phyloP scores from a whole-genome alignment of 2,797 vertebrate species.

The Ptychobarbus kaznakovi region DNA sequence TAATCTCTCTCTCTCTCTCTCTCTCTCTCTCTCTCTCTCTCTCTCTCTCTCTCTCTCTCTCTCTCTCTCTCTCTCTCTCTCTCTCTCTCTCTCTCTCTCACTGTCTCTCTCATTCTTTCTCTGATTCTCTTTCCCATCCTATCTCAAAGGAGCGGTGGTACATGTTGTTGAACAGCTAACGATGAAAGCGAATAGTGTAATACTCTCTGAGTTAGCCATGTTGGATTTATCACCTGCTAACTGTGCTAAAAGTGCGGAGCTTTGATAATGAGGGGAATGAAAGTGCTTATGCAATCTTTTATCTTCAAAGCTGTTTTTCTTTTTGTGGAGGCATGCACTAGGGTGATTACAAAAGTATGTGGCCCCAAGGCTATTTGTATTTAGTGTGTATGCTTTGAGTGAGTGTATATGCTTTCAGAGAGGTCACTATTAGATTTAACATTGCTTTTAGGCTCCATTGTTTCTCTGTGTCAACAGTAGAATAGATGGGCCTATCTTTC shows the following conservation, averaged over 20 bases:
- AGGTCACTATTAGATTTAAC: conserved; percentile 85
- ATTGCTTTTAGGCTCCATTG: conserved; percentile 78
- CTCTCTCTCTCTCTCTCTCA: conserved; percentile 49
- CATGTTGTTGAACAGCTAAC: conserved; percentile 73
- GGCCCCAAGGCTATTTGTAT: conserved; percentile 79
- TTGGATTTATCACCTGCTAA: conserved; percentile 72
- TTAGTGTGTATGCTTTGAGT: conserved; percentile 77
- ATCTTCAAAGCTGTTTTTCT: conserved; percentile 71
- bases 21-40: conserved; percentile 28
- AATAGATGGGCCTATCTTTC: conserved; percentile 76
- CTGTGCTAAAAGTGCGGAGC: conserved; percentile 68
- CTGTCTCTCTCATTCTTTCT: conserved; percentile 51
- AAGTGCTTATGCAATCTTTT: conserved; percentile 67
- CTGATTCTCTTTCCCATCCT: conserved; percentile 51
- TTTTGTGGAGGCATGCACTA: conserved; percentile 52
- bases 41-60: not conserved
- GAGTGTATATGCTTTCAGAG: conserved; percentile 77
- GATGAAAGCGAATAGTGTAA: conserved; percentile 69
- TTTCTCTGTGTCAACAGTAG: conserved; percentile 74
- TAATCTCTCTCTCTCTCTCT: not conserved
- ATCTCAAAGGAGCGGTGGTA: conserved; percentile 70
- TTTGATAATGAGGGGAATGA: conserved; percentile 69
- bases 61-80: conserved; percentile 4
- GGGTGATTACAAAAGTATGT: conserved; percentile 81
- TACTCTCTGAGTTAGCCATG: conserved; percentile 65